A percentile compares a stretch with the other conserved stretches of the same genome.
Conservation (phyloP, 2,113 vertebrate species). For the Eonycteris spelaea region DNA sequence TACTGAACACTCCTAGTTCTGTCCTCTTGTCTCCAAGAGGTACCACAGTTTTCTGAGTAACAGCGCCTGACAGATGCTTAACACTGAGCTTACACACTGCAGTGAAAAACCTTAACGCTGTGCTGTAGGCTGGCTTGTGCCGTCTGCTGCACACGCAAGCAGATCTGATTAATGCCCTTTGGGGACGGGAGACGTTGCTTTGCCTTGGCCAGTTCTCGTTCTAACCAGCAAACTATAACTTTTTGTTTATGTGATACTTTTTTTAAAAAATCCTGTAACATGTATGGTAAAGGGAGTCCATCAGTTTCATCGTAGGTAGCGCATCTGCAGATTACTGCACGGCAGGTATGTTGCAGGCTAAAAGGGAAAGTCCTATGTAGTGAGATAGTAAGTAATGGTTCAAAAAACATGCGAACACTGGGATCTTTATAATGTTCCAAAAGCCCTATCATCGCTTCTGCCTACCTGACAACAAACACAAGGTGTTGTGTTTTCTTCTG, state of each 20-base stretch:
- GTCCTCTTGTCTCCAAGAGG: constrained; percentile 78
- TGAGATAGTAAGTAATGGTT: constrained; percentile 95
- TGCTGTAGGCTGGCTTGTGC: constrained; percentile 83
- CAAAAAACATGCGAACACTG: constrained; percentile 99
- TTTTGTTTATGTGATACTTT: constrained; percentile 99
- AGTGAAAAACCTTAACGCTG: constrained; percentile 81
- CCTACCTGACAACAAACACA: constrained; percentile 93
- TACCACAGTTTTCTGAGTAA: constrained; percentile 78
- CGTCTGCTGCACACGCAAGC: constrained; percentile 59
- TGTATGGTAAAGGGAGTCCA: constrained; percentile 92
- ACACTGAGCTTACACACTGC: constrained; percentile 77
- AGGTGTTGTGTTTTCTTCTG: constrained; percentile 93
- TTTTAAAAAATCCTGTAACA: constrained; percentile 99
- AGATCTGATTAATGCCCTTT: neutral
- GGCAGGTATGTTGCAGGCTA: constrained; percentile 96
- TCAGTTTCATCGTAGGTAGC: constrained; percentile 96
- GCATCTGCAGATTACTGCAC: constrained; percentile 95
- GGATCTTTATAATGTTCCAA: constrained; percentile 99
- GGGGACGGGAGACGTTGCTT: constrained; percentile 84
- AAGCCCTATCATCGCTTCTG: constrained; percentile 93
- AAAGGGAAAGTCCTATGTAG: constrained; percentile 97
- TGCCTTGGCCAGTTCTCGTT: constrained; percentile 94
- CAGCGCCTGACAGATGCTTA: constrained; percentile 79
- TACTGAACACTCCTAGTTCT: constrained; percentile 76
- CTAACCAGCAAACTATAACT: constrained; percentile 97